Evolutionary conservation across 2,888 invertebrate genomes (phyloP).

Genomic region (Cheilosia soror): DNA sequence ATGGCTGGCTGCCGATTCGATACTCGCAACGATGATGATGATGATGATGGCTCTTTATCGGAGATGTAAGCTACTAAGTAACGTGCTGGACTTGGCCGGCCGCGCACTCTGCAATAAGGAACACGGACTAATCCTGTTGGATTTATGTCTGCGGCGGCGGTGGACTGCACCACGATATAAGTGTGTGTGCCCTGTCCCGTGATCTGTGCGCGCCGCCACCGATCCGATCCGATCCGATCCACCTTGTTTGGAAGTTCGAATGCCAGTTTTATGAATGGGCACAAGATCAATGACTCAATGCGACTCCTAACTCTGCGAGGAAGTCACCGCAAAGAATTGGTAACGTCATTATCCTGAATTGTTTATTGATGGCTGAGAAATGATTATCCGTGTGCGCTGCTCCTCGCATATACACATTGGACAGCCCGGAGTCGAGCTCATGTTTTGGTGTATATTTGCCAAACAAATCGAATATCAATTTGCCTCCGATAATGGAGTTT

Average conservation of each 20-base stretch:
- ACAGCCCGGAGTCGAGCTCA: conserved; percentile 37
- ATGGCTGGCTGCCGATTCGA: conserved; percentile 69
- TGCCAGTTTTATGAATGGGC: conserved; percentile 75
- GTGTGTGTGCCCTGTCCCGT: not conserved
- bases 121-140: conserved; percentile 72
- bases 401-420: not conserved
- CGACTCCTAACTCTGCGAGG: conserved; percentile 70
- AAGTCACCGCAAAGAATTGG: conserved; percentile 72
- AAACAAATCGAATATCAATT: conserved; percentile 75
- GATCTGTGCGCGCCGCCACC: conserved; percentile 40
- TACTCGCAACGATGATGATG: conserved; percentile 64
- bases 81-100: conserved; percentile 36
- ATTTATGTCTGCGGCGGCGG: conserved; percentile 72
- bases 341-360: conserved; percentile 76
- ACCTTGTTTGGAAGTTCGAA: conserved; percentile 73
- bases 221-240: conserved; percentile 56
- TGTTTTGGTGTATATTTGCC: conserved; percentile 67
- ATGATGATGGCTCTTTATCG: conserved; percentile 75
- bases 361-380: conserved; percentile 75
- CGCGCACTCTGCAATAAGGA: conserved; percentile 53
- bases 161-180: not conserved
- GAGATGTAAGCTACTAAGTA: conserved; percentile 74
- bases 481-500: conserved; percentile 73
- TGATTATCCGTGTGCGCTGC: conserved; percentile 64
- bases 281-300: conserved; percentile 76